These are phyloP conservation scores for Heteropelma amictum DNA, from an alignment of 2,888 invertebrate genomes.

Conservation along the genomic window DNA sequence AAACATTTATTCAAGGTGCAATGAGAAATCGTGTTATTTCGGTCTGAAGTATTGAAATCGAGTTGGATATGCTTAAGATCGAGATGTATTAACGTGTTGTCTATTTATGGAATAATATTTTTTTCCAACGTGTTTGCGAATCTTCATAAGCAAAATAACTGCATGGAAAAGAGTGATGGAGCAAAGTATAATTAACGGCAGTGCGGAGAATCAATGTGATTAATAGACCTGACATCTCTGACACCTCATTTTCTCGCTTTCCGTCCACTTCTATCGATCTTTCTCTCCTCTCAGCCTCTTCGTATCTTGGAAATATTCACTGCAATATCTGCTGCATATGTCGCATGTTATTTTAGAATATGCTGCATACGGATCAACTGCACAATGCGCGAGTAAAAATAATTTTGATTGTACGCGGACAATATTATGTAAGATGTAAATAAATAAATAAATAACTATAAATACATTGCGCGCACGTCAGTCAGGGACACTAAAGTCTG, in stretches of 20 bases:
- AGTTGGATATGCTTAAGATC: too few species aligned
- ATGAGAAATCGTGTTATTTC: too few species aligned
- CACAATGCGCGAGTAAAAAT: too few species aligned
- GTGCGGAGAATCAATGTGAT: constrained; percentile 44
- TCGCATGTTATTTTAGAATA: too few species aligned
- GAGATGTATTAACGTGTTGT: not conserved
- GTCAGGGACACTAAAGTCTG: too few species aligned
- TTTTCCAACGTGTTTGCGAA: not conserved
- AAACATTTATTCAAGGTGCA: too few species aligned
- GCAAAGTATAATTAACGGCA: constrained; percentile 8
- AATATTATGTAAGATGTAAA: too few species aligned
- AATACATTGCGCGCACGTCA: too few species aligned
- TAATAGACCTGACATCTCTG: constrained; percentile 36
- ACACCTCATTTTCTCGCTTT: constrained; percentile 42
- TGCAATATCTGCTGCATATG: not conserved
- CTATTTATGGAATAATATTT: not conserved
- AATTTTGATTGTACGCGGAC: too few species aligned
- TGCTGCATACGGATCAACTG: too few species aligned
- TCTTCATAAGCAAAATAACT: not conserved
- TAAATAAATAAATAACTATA: too few species aligned
- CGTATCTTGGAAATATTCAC: constrained; percentile 8
- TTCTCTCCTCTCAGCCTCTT: constrained; percentile 17
- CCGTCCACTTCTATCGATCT: constrained; percentile 38
- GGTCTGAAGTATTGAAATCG: too few species aligned
- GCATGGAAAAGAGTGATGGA: not conserved